phyloP scores from a whole-genome alignment of 1,140 invertebrate genomes.

The Lysiphlebus fabarum region DNA sequence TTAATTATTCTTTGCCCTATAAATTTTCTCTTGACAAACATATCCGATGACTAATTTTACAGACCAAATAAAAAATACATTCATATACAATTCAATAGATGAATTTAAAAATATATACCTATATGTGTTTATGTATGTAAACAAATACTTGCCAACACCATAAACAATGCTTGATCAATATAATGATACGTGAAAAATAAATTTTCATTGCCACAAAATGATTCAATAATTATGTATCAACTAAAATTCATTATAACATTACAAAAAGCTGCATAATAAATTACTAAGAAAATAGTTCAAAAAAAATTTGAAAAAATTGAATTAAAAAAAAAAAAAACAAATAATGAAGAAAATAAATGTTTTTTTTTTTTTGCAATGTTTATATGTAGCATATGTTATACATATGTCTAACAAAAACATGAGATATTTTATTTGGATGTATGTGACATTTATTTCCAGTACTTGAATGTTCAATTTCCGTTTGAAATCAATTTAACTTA shows the following conservation, averaged over 20 bases:
- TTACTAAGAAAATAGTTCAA: no score
- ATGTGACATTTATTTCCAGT: no score
- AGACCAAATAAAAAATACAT: slow-evolving; percentile 8
- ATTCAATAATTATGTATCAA: slow-evolving; percentile 11
- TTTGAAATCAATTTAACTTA: no score
- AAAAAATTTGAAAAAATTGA: no score
- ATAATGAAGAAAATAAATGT: no score
- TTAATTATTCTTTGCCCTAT: slow-evolving; percentile 29
- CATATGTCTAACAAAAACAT: no score
- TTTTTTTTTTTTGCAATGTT: no score
- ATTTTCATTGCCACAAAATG: slow-evolving; percentile 16
- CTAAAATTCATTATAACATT: background rate
- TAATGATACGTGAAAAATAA: slow-evolving; percentile 14
- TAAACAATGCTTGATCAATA: background rate
- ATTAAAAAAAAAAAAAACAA: background rate
- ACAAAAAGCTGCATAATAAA: background rate
- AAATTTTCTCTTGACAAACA: slow-evolving; percentile 21
- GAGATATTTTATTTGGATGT: no score
- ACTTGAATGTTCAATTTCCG: no score
- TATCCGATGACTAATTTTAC: slow-evolving; percentile 9
- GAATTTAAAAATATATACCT: slow-evolving; percentile 8
- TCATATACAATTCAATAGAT: slow-evolving; percentile 9
- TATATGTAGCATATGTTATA: no score
- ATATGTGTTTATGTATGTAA: slow-evolving; percentile 1
- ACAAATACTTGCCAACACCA: no score